These are phyloP conservation scores for Noturus placidus DNA, from an alignment of 2,113 vertebrate genomes.

Conservation along the genomic window DNA sequence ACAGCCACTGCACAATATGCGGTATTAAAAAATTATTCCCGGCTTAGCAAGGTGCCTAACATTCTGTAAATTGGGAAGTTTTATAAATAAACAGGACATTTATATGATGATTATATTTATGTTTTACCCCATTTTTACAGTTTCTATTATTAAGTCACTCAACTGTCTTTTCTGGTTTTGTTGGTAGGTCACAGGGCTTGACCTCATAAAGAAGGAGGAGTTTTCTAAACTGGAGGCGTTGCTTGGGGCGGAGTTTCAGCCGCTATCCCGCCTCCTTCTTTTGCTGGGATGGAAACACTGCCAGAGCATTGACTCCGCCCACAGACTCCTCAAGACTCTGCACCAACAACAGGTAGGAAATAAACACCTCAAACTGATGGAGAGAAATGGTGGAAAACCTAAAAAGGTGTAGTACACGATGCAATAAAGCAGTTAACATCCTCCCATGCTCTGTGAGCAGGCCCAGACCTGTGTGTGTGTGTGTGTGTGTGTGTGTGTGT, in stretches of 20 bases:
- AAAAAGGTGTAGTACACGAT: not conserved
- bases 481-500: no score
- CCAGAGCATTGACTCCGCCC: conserved; percentile 82
- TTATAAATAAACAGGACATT: not conserved
- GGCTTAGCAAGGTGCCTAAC: not conserved
- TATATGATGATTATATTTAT: not conserved
- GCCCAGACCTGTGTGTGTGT: not conserved
- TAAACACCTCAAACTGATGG: not conserved
- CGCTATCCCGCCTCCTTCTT: conserved; percentile 85
- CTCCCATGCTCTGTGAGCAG: not conserved
- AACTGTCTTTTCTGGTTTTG: not conserved
- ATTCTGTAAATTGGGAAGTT: not conserved
- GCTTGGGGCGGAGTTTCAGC: conserved; percentile 82
- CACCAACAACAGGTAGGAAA: conserved; percentile 79
- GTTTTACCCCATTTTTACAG: not conserved
- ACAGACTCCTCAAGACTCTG: conserved; percentile 78
- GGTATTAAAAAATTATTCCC: not conserved
- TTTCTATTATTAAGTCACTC: not conserved
- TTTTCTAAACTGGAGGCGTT: conserved; percentile 77
- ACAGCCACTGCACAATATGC: not conserved
- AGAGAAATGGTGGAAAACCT: not conserved
- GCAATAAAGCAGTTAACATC: not conserved
- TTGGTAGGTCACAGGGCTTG: conserved; percentile 85
- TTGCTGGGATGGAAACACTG: conserved; percentile 93
- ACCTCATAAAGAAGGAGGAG: conserved; percentile 86